Evolutionary conservation across 2,888 invertebrate genomes (phyloP), one percentile per base, ranked within the genome.

Genomic region (Rhamnusium bicolor): DNA sequence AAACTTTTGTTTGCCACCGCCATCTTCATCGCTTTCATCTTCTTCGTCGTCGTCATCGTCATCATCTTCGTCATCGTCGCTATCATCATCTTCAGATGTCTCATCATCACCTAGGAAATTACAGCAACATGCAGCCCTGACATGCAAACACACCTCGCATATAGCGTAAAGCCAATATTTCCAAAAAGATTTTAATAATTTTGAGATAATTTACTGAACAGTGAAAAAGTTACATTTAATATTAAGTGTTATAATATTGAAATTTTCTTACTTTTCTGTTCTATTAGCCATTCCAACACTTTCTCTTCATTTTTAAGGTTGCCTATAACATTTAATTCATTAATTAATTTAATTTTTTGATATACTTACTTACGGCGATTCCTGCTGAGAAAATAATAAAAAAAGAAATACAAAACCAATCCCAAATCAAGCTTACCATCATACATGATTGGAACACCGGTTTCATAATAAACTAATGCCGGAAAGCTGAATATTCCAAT

Each of bases 261-360:
- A 90, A 90, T 91, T 90, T 91, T 92, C 96, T 96, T 96, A 96
- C 96, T 96, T 95, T 96, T 96, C 92, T 96, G 96, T 91, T 95
- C 94, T 91, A 96, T 92, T 91, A 97, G 94, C 96, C 96, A 97
- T 92, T 95, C 94, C 92, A 97, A 94, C 91, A 97, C 96, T 92
- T 95, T 95, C 90, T 95, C 95, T 93, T 96, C 96, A 89, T 95
- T 94, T 92, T 93, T 95, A 92, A 96, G 95, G 93, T 96, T 94
- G 92, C 96, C 96, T 96, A 93, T 91, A 93, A 91, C 90, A 89
- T 83, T 72, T 69, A 69, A 73, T 67, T 53, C 21, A 68, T 49
- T 51, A 74, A 73, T 77, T 73, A 75, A 40, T 71, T 65, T 46
- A 14, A 54, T 8, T 1, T 8, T 18, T 69, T 16, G 21, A 73